phyloP scores from a whole-genome alignment of 2,797 vertebrate genomes.

The Silurus aristotelis region DNA sequence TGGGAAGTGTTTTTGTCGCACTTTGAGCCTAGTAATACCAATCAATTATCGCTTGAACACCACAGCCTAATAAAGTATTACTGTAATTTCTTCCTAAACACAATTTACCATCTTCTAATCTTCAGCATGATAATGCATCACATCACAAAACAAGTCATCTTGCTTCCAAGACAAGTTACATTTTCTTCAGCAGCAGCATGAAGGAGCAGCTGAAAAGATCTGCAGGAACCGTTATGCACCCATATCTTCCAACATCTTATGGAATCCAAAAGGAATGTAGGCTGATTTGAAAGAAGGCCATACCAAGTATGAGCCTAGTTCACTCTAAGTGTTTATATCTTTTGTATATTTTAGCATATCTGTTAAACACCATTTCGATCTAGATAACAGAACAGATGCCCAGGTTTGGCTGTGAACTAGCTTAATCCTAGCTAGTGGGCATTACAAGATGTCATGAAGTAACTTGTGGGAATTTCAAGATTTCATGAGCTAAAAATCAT shows the following conservation, averaged over 20 bases:
- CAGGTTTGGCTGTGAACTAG: not conserved
- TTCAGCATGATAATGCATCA: not conserved
- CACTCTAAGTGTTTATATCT: not conserved
- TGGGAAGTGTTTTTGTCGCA: too few relatives aligned
- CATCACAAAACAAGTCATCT: not conserved
- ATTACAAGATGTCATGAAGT: not conserved
- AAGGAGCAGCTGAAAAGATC: not conserved
- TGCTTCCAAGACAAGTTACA: not conserved
- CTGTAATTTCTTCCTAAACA: not conserved
- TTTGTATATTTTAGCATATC: not conserved
- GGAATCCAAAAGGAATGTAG: not conserved
- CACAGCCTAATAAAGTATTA: not conserved
- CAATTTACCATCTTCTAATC: not conserved
- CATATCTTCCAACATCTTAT: not conserved
- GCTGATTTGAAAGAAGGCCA: not conserved
- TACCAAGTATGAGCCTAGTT: not conserved
- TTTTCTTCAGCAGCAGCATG: not conserved
- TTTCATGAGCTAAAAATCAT: not conserved
- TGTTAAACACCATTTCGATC: not conserved
- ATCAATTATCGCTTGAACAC: not conserved
- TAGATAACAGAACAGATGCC: not conserved
- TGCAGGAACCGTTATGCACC: not conserved
- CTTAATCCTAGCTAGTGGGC: not conserved
- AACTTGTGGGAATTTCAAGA: not conserved
- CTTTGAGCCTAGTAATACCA: not conserved